These are phyloP conservation scores for Drosophila kikkawai DNA, from an alignment of 1,140 invertebrate species.

Conservation along the genomic window DNA sequence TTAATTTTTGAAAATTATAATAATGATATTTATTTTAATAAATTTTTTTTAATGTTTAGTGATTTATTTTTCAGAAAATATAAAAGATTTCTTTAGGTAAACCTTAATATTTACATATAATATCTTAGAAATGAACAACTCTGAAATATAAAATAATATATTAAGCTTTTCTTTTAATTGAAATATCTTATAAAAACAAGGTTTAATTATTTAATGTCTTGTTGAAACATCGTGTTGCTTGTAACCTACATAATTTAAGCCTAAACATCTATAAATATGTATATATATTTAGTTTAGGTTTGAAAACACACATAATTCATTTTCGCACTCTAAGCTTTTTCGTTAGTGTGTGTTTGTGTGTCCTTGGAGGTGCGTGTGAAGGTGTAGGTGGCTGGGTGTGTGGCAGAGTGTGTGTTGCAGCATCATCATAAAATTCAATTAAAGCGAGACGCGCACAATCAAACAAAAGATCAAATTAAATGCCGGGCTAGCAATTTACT, in stretches of 20 bases:
- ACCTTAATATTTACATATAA: no score
- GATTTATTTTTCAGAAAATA: no score
- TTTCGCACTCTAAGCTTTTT: slow-evolving; percentile 1
- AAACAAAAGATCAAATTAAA: slow-evolving; percentile 84
- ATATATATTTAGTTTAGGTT: neutral
- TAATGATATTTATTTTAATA: no score
- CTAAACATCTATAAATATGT: neutral
- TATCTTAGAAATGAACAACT: no score
- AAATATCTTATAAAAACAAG: neutral
- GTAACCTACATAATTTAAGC: no score
- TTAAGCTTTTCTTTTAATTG: no score
- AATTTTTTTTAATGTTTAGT: no score
- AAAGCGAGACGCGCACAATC: slow-evolving; percentile 79
- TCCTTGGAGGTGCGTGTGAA: slow-evolving; percentile 1
- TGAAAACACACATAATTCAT: neutral
- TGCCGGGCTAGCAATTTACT: slow-evolving; percentile 79
- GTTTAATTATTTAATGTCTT: no score
- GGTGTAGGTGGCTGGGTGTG: slow-evolving; percentile 11
- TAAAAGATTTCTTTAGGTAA: no score
- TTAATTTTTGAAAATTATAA: no score
- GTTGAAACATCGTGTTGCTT: neutral
- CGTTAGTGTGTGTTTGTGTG: slow-evolving; percentile 10
- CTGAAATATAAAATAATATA: no score
- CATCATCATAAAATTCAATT: slow-evolving; percentile 82
- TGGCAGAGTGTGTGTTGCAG: slow-evolving; percentile 47